phyloP scores from a whole-genome alignment of 2,797 vertebrate species.

The Taenioides sp. region DNA sequence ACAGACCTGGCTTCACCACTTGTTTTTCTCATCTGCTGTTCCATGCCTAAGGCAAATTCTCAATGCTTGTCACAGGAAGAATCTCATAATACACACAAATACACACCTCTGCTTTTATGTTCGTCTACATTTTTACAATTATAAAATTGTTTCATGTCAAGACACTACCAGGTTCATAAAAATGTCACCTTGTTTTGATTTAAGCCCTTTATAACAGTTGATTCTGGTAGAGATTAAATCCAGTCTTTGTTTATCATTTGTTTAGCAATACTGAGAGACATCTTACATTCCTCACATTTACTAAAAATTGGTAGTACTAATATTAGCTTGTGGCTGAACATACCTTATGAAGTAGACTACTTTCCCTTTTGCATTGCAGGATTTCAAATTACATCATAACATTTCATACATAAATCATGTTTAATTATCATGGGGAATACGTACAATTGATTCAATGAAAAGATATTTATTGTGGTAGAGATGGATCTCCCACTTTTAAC shows the following conservation, averaged over 20 bases:
- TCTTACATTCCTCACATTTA: neutral
- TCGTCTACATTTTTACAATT: conserved; percentile 53
- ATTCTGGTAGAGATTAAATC: neutral
- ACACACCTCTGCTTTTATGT: conserved; percentile 52
- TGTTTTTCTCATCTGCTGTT: conserved; percentile 53
- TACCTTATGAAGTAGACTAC: neutral
- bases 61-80: conserved; percentile 42
- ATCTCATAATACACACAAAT: conserved; percentile 19
- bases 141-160: conserved; percentile 15
- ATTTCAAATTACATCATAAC: too few species aligned
- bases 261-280: neutral
- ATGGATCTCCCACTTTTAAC: too few species aligned
- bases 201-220: neutral
- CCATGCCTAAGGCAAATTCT: conserved; percentile 55
- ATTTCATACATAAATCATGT: too few species aligned
- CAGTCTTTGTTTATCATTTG: neutral
- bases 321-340: too few species aligned
- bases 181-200: neutral
- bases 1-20: conserved; percentile 29
- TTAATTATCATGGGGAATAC: too few species aligned
- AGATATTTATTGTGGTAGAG: too few species aligned
- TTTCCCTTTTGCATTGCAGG: neutral
- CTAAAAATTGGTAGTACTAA: neutral
- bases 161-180: neutral
- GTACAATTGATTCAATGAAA: too few species aligned